These are phyloP conservation scores for Stomatorhinus walkeri DNA, from an alignment of 2,797 vertebrate species.

Conservation along the genomic window DNA sequence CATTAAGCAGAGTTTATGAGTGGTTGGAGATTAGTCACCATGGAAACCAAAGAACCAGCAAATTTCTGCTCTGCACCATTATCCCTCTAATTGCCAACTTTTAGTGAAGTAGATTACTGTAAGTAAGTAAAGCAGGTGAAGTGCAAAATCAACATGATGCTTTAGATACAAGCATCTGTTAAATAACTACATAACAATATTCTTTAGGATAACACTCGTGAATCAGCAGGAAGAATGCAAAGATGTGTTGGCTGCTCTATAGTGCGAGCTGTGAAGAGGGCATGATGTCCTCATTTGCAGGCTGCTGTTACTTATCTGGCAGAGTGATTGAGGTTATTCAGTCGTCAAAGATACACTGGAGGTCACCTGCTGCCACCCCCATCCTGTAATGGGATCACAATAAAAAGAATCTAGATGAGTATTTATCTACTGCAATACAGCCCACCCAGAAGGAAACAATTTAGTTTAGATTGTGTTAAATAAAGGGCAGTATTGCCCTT, in stretches of 20 bases:
- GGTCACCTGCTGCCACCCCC: not conserved
- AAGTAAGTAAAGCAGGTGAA: not conserved
- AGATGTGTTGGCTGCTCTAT: not conserved
- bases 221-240: not conserved
- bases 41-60: not conserved
- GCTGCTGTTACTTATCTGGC: not conserved
- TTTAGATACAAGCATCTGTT: not conserved
- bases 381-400: not conserved
- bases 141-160: no score
- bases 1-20: not conserved
- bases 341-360: not conserved
- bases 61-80: not conserved
- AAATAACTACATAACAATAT: not conserved
- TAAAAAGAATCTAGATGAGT: not conserved
- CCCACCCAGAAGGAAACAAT: not conserved
- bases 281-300: not conserved
- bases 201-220: not conserved
- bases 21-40: not conserved
- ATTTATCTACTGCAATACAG: not conserved
- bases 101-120: not conserved
- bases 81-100: not conserved
- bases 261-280: not conserved
- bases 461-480: not conserved
- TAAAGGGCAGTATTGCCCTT: not conserved
- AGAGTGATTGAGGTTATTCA: not conserved